Conservation (phyloP, 2,888 invertebrate species). For the Drosophila mercatorum region DNA sequence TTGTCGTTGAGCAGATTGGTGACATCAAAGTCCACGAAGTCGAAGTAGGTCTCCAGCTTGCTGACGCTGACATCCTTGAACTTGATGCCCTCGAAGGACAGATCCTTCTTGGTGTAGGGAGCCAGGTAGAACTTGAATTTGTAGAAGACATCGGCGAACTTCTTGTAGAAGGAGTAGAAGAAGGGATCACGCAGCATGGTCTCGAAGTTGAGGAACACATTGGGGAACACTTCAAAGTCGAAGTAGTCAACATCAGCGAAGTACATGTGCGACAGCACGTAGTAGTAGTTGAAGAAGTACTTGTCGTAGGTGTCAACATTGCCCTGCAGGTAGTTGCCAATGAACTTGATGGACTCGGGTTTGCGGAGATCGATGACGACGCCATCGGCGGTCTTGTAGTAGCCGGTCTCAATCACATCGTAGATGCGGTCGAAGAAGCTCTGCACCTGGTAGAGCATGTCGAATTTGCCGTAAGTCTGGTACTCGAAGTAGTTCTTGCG, state of each 20-base stretch:
- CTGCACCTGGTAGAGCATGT: conserved; percentile 69
- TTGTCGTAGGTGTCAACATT: conserved; percentile 83
- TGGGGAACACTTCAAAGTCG: conserved; percentile 82
- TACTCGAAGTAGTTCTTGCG: conserved; percentile 85
- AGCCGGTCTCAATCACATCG: conserved; percentile 86
- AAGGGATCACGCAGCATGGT: conserved; percentile 90
- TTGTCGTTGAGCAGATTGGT: conserved; percentile 87
- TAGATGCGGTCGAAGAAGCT: conserved; percentile 85
- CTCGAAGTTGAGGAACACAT: conserved; percentile 87
- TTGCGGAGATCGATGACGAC: conserved; percentile 86
- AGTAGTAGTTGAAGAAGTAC: conserved; percentile 79
- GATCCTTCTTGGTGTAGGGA: conserved; percentile 87
- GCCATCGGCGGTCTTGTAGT: conserved; percentile 85
- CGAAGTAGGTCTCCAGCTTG: conserved; percentile 90
- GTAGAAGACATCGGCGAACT: conserved; percentile 86
- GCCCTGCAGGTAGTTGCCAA: conserved; percentile 88
- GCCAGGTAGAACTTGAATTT: conserved; percentile 87
- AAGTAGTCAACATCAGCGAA: conserved; percentile 70
- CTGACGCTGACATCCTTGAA: conserved; percentile 88
- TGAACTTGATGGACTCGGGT: conserved; percentile 87
- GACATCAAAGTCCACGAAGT: conserved; percentile 88
- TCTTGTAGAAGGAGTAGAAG: conserved; percentile 89
- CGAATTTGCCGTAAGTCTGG: conserved; percentile 75
- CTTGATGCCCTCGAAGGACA: conserved; percentile 87
- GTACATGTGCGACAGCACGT: conserved; percentile 75